These are phyloP conservation scores for Porites lutea DNA, from an alignment of 64 coral and sea anemone species.

Conservation along the genomic window DNA sequence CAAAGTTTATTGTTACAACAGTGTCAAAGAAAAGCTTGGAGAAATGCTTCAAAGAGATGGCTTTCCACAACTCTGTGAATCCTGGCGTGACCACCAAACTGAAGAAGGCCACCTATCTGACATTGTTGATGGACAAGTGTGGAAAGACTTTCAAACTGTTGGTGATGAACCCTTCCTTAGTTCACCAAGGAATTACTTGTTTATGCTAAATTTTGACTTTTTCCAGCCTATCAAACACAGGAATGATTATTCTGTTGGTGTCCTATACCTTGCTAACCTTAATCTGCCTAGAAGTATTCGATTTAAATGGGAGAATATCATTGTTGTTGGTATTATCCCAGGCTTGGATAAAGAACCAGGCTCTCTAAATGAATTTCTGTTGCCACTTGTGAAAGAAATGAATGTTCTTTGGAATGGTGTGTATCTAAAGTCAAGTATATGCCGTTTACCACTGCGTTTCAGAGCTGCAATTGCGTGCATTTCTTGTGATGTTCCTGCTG, in stretches of 20 bases:
- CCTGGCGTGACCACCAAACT: constrained; percentile 28
- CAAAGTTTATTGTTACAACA: constrained; percentile 72
- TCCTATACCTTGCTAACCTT: constrained; percentile 29
- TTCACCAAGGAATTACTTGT: constrained; percentile 43
- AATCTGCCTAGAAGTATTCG: constrained; percentile 19
- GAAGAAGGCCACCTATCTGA: constrained; percentile 8
- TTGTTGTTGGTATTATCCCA: constrained; percentile 38
- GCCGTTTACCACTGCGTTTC: neutral
- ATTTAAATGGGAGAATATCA: constrained; percentile 50
- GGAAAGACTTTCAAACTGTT: constrained; percentile 35
- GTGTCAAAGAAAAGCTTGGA: constrained; percentile 42
- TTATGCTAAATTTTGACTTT: constrained; percentile 51
- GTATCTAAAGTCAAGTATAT: neutral
- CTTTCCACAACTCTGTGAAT: constrained; percentile 59
- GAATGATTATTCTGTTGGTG: constrained; percentile 39
- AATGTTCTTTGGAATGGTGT: constrained; percentile 32
- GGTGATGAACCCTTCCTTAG: constrained; percentile 23
- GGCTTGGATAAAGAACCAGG: constrained; percentile 17
- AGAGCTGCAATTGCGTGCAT: constrained; percentile 9
- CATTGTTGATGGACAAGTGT: constrained; percentile 40
- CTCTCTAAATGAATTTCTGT: constrained; percentile 46
- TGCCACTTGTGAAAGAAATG: constrained; percentile 32
- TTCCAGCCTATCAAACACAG: constrained; percentile 48
- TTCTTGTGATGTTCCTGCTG: constrained; percentile 43
- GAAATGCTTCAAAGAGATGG: constrained; percentile 13